These are phyloP conservation scores for Pangasius larnaudii DNA, from an alignment of 2,797 vertebrate genomes.

Conservation along the genomic window DNA sequence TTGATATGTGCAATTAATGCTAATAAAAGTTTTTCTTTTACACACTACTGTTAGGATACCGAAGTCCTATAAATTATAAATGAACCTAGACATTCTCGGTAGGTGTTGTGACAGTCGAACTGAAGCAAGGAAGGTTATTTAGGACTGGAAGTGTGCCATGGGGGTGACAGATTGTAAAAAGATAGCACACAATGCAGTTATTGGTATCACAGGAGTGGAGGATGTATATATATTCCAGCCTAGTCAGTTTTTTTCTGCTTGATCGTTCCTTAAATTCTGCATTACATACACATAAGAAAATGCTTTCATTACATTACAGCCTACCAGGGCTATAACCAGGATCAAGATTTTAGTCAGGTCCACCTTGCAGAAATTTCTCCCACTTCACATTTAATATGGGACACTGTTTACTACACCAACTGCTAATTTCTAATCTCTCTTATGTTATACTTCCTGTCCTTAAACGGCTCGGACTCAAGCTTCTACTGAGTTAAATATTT, in stretches of 20 bases:
- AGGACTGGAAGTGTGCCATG: neutral
- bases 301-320: neutral
- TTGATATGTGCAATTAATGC: neutral
- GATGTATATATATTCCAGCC: neutral
- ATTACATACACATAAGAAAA: neutral
- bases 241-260: neutral
- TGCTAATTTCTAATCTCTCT: neutral
- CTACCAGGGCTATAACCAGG: neutral
- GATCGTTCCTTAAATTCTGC: neutral
- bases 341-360: neutral
- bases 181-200: neutral
- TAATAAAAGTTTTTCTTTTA: neutral
- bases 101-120: neutral
- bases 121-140: conserved; percentile 8
- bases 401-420: neutral
- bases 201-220: neutral
- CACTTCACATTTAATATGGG: neutral
- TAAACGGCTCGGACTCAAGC: neutral
- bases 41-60: neutral
- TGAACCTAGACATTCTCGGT: neutral
- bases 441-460: neutral
- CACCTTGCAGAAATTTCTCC: neutral
- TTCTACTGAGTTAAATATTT: neutral
- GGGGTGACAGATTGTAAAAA: neutral
- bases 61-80: conserved; percentile 1